Evolutionary conservation across 2,113 vertebrate species (phyloP), one percentile per base, ranked within the genome.

Genomic region (Theristicus caerulescens): DNA sequence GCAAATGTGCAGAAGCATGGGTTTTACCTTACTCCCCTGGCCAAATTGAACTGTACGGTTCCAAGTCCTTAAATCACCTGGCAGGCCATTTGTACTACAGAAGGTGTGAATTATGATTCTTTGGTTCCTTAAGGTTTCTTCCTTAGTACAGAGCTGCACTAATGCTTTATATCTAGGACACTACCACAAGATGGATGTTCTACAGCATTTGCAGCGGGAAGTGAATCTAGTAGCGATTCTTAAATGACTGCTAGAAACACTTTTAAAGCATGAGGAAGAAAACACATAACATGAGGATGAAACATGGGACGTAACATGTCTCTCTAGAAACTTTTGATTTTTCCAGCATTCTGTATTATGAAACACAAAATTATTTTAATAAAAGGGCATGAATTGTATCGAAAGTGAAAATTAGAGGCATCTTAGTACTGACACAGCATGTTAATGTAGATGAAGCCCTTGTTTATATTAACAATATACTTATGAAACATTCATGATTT

Each of bases 41-140:
- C 74, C 67, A 80, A 80, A 58, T 32, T 88, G 82, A 90, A 70
- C 65, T 82, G 36, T 19, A 71, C 46, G 72, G 69, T 79, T 82
- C 61, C 47, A 84, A 93, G 92, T 95, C 82, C 92, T 94, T 97
- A 96, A 96, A 97, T 97, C 96, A 97, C 49, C 86, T 91, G 54
- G 76, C 59, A 62, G 57, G 66, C 52, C 81, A 71, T 94, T 96
- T 97, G 89, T 90, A 94, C 78, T 71, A 32, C 64, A 95, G 44
- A 95, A 94, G 76, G 73, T 27, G 27, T 97, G 94, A 97, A 54
- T 97, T 97, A 97, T 21, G 64, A 49, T 93, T 94, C 86, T 93
- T 71, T 71, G 95, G 76, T 61, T 97, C 94, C 71, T 93, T 97
- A 94, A 96, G 93, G 94, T 97, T 98, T 92, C 94, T 96, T 95